These are phyloP conservation scores for Alethe castanea DNA, from an alignment of 2,113 vertebrate species.

Conservation along the genomic window DNA sequence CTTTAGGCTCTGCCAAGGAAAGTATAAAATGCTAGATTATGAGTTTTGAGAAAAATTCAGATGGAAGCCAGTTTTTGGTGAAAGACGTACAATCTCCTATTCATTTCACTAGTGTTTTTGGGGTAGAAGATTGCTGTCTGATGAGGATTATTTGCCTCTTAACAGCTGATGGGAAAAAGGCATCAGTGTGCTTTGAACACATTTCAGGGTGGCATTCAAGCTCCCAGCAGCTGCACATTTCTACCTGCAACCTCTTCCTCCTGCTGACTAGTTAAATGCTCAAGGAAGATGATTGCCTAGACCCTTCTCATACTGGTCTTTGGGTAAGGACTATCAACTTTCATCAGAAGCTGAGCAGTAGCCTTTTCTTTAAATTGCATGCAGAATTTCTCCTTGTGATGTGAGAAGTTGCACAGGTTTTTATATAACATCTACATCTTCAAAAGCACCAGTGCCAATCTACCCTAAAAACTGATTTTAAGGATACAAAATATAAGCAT, in stretches of 20 bases:
- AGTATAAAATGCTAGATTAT: neutral
- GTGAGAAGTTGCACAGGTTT: neutral
- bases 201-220: neutral
- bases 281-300: neutral
- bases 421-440: neutral
- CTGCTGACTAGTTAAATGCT: neutral
- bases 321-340: neutral
- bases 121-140: neutral
- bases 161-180: neutral
- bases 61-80: neutral
- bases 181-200: rapidly evolving
- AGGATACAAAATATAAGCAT: neutral
- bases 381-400: neutral
- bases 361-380: neutral
- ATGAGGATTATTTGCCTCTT: neutral
- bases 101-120: neutral
- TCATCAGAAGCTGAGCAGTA: neutral
- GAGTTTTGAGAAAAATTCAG: neutral
- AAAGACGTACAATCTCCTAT: neutral
- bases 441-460: neutral
- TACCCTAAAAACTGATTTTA: neutral
- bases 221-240: neutral
- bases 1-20: neutral
- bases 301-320: neutral
- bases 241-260: neutral